A percentile compares a stretch with the other conserved stretches of the same genome.
Evolutionary conservation across 2,888 invertebrate species (phyloP).

Genomic region (Lasioglossum morio): DNA sequence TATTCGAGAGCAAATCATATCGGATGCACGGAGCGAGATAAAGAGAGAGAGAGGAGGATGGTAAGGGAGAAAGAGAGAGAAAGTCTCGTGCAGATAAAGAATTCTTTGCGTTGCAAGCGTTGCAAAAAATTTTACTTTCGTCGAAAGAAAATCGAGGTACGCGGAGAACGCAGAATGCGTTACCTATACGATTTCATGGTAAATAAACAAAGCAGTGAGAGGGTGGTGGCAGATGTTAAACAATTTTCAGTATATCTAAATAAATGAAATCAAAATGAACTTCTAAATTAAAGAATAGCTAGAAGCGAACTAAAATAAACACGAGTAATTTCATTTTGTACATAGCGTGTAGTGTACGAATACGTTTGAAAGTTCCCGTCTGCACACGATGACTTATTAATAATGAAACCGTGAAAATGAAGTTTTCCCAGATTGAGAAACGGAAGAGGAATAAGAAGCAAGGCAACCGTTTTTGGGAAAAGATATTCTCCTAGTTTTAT

Average conservation of each 20-base stretch:
- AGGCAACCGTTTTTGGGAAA: constrained; percentile 6
- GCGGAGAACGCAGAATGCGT: background rate
- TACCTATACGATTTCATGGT: constrained; percentile 21
- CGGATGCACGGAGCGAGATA: constrained; percentile 21
- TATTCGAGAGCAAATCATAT: constrained; percentile 41
- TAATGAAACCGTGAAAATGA: background rate
- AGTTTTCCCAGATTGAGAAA: background rate
- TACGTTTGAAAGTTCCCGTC: background rate
- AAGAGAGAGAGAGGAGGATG: background rate
- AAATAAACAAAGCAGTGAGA: constrained; percentile 34
- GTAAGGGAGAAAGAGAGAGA: background rate
- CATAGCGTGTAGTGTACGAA: background rate
- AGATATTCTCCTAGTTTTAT: constrained; percentile 64
- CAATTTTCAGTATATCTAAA: background rate
- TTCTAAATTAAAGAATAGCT: background rate
- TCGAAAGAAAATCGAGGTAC: constrained; percentile 16
- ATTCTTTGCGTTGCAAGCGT: constrained; percentile 41
- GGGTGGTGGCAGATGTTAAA: background rate
- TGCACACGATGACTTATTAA: background rate
- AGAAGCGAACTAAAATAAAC: background rate
- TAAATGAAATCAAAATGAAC: background rate
- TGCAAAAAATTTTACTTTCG: constrained; percentile 36
- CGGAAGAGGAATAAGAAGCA: constrained; percentile 13
- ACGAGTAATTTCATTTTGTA: background rate
- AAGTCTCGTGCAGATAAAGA: constrained; percentile 8